Conservation (phyloP, 2,888 invertebrate species). For the Stenotaenia linearis region DNA sequence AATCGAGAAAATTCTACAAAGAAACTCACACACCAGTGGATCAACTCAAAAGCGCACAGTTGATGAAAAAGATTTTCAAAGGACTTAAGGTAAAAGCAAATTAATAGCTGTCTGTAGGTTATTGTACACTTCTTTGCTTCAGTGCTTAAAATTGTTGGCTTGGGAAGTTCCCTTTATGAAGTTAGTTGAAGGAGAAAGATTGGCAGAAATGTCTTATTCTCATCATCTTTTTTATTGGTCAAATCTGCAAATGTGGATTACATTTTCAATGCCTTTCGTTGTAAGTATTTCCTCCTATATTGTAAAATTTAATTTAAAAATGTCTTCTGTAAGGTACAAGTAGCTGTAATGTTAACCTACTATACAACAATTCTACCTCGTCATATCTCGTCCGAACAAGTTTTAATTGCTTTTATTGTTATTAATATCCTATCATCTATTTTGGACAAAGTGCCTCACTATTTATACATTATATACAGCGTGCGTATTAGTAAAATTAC, state of each 20-base stretch:
- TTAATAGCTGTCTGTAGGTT: neutral
- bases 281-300: neutral
- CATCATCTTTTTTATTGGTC: constrained; percentile 6
- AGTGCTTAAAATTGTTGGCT: neutral
- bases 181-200: neutral
- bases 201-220: neutral
- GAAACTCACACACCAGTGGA: neutral
- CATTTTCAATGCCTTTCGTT: neutral
- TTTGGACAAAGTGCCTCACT: neutral
- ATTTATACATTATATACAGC: neutral
- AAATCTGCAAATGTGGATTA: constrained; percentile 3
- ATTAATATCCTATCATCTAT: neutral
- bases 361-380: neutral
- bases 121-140: neutral
- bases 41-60: neutral
- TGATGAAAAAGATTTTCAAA: neutral
- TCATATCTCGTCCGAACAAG: neutral
- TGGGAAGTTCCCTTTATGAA: constrained; percentile 1
- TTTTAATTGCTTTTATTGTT: neutral
- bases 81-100: neutral
- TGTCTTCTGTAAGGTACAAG: neutral
- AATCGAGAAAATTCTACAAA: neutral
- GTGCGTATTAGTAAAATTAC: neutral
- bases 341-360: neutral
- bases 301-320: neutral